Conservation (phyloP, 2,888 invertebrate species). For the Parnassius orleans region DNA sequence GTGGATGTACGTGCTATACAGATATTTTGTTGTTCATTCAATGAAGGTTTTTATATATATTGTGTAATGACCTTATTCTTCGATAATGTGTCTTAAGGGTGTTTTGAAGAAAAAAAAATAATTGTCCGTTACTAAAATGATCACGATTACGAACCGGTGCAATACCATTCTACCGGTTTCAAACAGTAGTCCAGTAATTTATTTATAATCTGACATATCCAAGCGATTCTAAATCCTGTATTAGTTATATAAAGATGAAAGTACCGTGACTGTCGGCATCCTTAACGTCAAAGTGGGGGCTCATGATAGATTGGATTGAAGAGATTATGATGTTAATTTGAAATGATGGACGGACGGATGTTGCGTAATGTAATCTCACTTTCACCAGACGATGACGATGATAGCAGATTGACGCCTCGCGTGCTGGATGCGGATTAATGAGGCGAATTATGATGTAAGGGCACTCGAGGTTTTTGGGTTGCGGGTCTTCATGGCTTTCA, state of each 20-base stretch:
- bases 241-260: neutral
- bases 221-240: neutral
- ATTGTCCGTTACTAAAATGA: neutral
- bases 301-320: constrained; percentile 26
- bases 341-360: constrained; percentile 23
- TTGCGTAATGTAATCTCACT: constrained; percentile 25
- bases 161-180: constrained; percentile 17
- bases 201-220: constrained; percentile 1
- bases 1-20: too few species aligned
- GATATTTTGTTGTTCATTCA: too few species aligned
- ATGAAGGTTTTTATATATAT: too few species aligned
- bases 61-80: too few species aligned
- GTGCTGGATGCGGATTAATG: constrained; percentile 24
- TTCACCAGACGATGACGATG: constrained; percentile 26
- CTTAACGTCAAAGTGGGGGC: constrained; percentile 15
- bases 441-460: constrained; percentile 23
- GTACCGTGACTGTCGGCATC: neutral
- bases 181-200: constrained; percentile 20
- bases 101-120: neutral
- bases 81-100: too few species aligned
- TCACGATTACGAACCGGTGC: constrained; percentile 8
- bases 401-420: constrained; percentile 27
- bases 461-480: neutral
- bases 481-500: constrained; percentile 3
- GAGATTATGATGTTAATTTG: constrained; percentile 27